Evolutionary conservation across 2,797 vertebrate genomes (phyloP).

Genomic region (Poeciliopsis infans): DNA sequence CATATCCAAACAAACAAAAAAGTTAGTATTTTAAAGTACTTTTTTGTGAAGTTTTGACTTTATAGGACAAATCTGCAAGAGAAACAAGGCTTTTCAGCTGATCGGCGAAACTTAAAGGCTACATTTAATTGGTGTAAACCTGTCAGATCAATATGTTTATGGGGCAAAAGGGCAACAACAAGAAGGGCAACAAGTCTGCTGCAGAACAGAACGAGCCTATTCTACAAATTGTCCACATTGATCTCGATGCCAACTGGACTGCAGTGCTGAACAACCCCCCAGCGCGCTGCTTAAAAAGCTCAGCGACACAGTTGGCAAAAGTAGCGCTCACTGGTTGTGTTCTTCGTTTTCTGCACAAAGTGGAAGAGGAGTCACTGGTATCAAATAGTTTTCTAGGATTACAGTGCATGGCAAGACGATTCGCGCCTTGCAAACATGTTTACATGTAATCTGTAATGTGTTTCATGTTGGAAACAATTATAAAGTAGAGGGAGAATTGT

Average conservation of each 20-base stretch:
- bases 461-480: neutral
- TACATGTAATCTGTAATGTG: neutral
- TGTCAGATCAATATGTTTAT: slow-evolving; percentile 20
- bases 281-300: slow-evolving; percentile 51
- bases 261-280: slow-evolving; percentile 38
- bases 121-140: slow-evolving; percentile 4
- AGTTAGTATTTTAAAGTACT: neutral
- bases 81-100: neutral
- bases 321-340: slow-evolving; percentile 15
- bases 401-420: neutral
- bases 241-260: slow-evolving; percentile 40
- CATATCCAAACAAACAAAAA: neutral
- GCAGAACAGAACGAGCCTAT: slow-evolving; percentile 17
- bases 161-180: neutral
- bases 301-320: slow-evolving; percentile 65
- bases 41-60: neutral
- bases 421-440: neutral
- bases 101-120: neutral
- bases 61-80: neutral
- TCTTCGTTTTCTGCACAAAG: slow-evolving; percentile 33
- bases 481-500: neutral
- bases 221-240: slow-evolving; percentile 52
- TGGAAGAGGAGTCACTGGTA: slow-evolving; percentile 40
- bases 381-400: slow-evolving; percentile 51
- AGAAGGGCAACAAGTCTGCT: slow-evolving; percentile 20